Evolutionary conservation across 2,113 vertebrate genomes (phyloP).

Genomic region (Isichthys henryi): DNA sequence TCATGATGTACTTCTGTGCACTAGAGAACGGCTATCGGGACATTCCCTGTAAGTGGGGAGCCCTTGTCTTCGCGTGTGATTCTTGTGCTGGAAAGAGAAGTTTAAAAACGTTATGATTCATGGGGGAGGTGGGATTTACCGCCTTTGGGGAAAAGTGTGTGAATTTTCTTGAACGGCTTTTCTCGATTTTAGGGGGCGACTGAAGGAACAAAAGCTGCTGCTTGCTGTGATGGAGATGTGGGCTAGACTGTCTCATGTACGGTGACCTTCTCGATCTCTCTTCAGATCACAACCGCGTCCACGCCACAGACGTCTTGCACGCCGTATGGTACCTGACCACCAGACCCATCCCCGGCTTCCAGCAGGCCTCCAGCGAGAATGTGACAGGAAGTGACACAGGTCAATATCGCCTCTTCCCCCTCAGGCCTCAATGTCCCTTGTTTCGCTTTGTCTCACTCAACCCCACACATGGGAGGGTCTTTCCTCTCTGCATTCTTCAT

Average conservation of each 20-base stretch:
- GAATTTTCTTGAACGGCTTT: neutral
- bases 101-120: neutral
- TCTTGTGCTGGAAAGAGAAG: neutral
- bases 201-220: neutral
- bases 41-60: constrained; percentile 87
- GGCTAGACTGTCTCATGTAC: neutral
- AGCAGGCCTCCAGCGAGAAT: constrained; percentile 69
- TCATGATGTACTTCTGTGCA: constrained; percentile 88
- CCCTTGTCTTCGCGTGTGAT: neutral
- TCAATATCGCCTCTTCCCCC: constrained; percentile 34
- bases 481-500: neutral
- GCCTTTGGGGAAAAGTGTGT: neutral
- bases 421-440: neutral
- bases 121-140: neutral
- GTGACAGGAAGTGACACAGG: constrained; percentile 73
- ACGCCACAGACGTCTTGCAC: constrained; percentile 95
- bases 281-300: constrained; percentile 92
- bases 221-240: neutral
- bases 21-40: constrained; percentile 94
- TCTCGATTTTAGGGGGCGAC: neutral
- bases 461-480: neutral
- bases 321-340: constrained; percentile 98
- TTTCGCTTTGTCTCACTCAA: neutral
- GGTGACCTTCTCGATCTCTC: constrained; percentile 5
- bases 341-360: constrained; percentile 85